Evolutionary conservation across 2,113 vertebrate genomes (phyloP).

Genomic region (Phasianus colchicus): DNA sequence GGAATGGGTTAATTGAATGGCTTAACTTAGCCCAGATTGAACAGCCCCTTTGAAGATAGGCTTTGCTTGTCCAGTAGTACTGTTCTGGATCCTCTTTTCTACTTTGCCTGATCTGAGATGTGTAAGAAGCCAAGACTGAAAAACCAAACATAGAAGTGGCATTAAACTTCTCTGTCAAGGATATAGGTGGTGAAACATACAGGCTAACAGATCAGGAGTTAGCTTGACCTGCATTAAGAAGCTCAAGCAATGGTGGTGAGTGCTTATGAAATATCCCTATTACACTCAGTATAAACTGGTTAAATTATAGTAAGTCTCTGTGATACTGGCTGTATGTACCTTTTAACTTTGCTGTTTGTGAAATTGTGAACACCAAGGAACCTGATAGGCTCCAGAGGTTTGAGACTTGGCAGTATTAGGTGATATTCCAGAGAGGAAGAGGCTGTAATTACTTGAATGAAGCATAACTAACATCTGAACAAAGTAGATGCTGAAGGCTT

Average conservation of each 20-base stretch:
- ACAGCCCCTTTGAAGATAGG: neutral
- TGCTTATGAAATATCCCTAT: neutral
- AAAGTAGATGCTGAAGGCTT: neutral
- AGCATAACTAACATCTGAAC: neutral
- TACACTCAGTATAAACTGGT: neutral
- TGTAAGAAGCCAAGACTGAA: neutral
- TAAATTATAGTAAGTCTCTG: neutral
- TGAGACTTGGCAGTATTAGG: neutral
- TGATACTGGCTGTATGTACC: neutral
- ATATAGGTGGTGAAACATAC: neutral
- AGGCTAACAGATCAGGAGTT: rapidly evolving
- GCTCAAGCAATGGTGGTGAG: neutral
- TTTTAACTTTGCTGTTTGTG: neutral
- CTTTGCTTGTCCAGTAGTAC: neutral
- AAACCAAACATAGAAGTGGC: neutral
- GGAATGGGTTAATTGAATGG: neutral
- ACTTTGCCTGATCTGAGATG: neutral
- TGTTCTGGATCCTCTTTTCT: neutral
- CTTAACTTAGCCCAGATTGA: neutral
- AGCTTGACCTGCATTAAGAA: rapidly evolving
- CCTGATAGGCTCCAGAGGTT: neutral
- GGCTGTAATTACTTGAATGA: neutral
- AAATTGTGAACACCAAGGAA: neutral
- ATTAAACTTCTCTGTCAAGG: neutral
- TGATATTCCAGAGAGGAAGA: neutral